These are phyloP conservation scores for Lampris megalopsis DNA, from an alignment of 2,113 vertebrate species.

Conservation along the genomic window DNA sequence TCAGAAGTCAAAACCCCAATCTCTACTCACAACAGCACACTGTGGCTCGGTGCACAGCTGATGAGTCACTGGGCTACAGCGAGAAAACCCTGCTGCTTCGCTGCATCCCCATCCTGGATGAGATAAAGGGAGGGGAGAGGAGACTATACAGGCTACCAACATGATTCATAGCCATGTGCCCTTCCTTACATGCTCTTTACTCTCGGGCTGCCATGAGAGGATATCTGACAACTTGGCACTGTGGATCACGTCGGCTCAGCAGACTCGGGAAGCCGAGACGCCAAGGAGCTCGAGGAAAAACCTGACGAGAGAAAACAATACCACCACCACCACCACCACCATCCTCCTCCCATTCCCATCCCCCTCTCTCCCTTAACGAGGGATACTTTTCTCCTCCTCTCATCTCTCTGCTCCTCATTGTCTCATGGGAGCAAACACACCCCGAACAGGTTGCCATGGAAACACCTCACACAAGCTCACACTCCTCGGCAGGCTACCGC, in stretches of 20 bases:
- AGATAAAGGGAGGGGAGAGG: background rate
- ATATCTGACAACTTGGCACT: too few species aligned
- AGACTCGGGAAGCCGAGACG: background rate
- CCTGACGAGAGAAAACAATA: slow-evolving; percentile 39
- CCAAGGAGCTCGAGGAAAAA: slow-evolving; percentile 24
- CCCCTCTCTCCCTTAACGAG: slow-evolving; percentile 66
- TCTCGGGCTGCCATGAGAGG: too few species aligned
- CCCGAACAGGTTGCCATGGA: slow-evolving; percentile 78
- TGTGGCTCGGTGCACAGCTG: slow-evolving; percentile 24
- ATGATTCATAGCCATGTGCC: too few species aligned
- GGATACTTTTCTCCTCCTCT: slow-evolving; percentile 70
- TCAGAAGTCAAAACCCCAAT: slow-evolving; percentile 47
- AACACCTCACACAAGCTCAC: slow-evolving; percentile 69
- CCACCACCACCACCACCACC: slow-evolving; percentile 46
- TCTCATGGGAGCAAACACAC: slow-evolving; percentile 80
- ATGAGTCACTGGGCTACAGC: slow-evolving; percentile 45
- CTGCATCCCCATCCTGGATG: slow-evolving; percentile 38
- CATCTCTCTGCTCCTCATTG: slow-evolving; percentile 57
- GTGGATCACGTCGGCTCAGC: too few species aligned
- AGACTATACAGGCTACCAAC: background rate
- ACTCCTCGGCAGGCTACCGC: slow-evolving; percentile 3
- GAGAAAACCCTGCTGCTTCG: slow-evolving; percentile 16
- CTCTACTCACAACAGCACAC: slow-evolving; percentile 58
- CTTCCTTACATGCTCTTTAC: too few species aligned
- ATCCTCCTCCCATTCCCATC: slow-evolving; percentile 49